These are phyloP conservation scores for Papilio dardanus DNA, from an alignment of 1,140 invertebrate genomes.

Conservation along the genomic window DNA sequence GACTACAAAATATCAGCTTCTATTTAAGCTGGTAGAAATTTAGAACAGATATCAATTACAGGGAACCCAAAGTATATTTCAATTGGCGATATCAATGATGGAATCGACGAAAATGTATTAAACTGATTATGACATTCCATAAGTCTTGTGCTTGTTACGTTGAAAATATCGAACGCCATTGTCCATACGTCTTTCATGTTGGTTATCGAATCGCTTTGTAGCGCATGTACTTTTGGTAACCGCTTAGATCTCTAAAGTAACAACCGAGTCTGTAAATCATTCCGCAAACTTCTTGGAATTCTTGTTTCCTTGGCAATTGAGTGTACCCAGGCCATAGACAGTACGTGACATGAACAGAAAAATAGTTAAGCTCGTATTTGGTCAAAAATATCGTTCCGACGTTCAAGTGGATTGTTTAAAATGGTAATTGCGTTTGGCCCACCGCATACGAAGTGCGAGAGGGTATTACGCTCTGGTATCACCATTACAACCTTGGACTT, in stretches of 20 bases:
- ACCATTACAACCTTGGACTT: constrained; percentile 15
- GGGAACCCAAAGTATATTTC: too few species aligned
- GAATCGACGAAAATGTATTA: too few species aligned
- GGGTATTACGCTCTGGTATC: constrained; percentile 15
- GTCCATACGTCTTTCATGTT: too few species aligned
- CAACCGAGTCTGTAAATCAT: constrained; percentile 9
- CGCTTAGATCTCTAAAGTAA: too few species aligned
- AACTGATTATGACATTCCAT: too few species aligned
- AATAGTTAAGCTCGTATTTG: constrained; percentile 34
- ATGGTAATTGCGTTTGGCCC: constrained; percentile 28
- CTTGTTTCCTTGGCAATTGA: constrained; percentile 33
- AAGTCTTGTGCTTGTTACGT: too few species aligned
- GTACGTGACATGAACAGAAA: constrained; percentile 33
- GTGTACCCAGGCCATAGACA: constrained; percentile 29
- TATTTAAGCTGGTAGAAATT: neutral
- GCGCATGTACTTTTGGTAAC: too few species aligned
- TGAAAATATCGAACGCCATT: too few species aligned
- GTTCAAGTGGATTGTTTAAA: constrained; percentile 32
- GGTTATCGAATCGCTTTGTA: too few species aligned
- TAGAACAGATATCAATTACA: constrained; percentile 16
- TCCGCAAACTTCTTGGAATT: constrained; percentile 24
- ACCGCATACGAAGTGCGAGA: constrained; percentile 31
- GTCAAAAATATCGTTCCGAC: constrained; percentile 33
- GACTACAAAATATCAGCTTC: neutral
- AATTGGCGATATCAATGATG: too few species aligned